A percentile compares a stretch with the other conserved stretches of the same genome.
Evolutionary conservation across 1,140 invertebrate species (phyloP).

Genomic region (Lethrus apterus): DNA sequence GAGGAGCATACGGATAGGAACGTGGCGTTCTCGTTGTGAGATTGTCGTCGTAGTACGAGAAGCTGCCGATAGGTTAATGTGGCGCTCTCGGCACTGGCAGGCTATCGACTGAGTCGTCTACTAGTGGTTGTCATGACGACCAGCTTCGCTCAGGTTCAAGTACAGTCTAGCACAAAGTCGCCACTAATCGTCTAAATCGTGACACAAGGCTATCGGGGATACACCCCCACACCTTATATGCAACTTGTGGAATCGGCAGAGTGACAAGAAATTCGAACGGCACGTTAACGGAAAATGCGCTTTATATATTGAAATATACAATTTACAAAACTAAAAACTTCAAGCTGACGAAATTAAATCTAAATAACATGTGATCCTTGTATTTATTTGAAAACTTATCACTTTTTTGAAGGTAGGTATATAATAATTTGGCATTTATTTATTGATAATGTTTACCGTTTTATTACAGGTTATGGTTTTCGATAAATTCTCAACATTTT

Average conservation of each 20-base stretch:
- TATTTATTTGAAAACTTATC: too few relatives aligned
- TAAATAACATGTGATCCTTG: too few relatives aligned
- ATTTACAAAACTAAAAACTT: too few relatives aligned
- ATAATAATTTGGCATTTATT: too few relatives aligned
- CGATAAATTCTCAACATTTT: too few relatives aligned
- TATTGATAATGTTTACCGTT: too few relatives aligned
- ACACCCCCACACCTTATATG: conserved; percentile 6
- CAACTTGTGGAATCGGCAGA: conserved; percentile 16
- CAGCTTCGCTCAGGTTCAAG: conserved; percentile 28
- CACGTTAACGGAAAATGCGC: too few relatives aligned
- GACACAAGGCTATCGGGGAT: conserved; percentile 10
- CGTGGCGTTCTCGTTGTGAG: conserved; percentile 1
- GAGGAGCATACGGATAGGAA: neutral
- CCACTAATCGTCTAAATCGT: conserved; percentile 21
- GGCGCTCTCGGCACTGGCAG: conserved; percentile 5
- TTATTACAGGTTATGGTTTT: too few relatives aligned
- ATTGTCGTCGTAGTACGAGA: conserved; percentile 7
- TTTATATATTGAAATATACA: too few relatives aligned
- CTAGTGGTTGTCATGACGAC: conserved; percentile 24
- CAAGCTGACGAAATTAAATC: too few relatives aligned
- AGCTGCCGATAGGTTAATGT: conserved; percentile 13
- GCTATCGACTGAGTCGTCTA: conserved; percentile 29
- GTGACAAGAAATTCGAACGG: too few relatives aligned
- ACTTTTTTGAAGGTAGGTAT: too few relatives aligned
- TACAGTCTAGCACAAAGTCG: conserved; percentile 27